Conservation (phyloP, 2,113 vertebrate genomes). For the Prionailurus bengalensis region DNA sequence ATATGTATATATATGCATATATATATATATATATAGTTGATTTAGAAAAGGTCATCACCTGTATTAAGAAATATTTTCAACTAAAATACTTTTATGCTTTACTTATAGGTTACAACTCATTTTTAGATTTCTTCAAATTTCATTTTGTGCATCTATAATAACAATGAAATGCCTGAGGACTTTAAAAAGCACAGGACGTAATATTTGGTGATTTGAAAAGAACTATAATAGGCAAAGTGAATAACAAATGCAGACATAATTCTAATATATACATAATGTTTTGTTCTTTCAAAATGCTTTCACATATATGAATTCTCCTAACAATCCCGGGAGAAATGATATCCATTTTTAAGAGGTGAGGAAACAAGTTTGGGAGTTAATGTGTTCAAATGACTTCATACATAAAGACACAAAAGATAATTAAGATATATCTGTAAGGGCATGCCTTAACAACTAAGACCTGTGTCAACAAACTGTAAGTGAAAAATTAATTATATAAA, state of each 20-base stretch:
- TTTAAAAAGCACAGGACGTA: background rate
- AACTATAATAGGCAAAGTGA: background rate
- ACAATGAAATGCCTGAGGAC: background rate
- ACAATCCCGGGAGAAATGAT: background rate
- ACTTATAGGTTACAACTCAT: background rate
- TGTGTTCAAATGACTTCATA: background rate
- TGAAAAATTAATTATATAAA: background rate
- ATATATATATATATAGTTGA: background rate
- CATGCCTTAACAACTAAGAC: slow-evolving; percentile 24
- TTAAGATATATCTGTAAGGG: background rate
- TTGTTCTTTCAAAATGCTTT: slow-evolving; percentile 27
- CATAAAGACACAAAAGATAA: background rate
- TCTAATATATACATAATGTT: background rate
- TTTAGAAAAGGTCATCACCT: background rate
- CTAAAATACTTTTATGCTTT: background rate
- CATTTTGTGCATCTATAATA: background rate
- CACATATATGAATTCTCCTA: background rate
- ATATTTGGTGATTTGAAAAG: background rate
- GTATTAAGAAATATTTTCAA: background rate
- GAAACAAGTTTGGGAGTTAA: background rate
- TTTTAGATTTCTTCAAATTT: background rate
- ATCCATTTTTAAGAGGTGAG: background rate
- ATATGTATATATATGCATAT: no score
- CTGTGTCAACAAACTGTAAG: background rate
- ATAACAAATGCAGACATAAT: background rate